phyloP scores from a whole-genome alignment of 2,797 vertebrate species.

The Scarus forsteni region DNA sequence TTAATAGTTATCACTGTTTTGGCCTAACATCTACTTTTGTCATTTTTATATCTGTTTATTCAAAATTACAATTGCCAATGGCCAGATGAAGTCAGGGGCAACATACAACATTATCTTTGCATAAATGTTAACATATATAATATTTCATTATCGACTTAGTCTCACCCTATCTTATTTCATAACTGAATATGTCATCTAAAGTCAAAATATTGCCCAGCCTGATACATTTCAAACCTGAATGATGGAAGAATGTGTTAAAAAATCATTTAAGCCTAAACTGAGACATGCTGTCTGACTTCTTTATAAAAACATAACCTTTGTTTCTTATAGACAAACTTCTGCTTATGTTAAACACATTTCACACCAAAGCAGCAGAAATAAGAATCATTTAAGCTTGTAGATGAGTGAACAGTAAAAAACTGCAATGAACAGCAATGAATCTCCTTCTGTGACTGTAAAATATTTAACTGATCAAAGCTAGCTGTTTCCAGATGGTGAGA shows the following conservation, averaged over 20 bases:
- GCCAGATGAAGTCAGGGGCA: too few relatives aligned
- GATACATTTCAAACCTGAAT: background rate
- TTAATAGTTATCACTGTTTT: too few relatives aligned
- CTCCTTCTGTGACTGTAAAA: background rate
- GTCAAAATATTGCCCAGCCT: background rate
- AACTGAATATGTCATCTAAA: too few relatives aligned
- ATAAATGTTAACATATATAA: too few relatives aligned
- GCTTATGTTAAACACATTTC: slow-evolving; percentile 6
- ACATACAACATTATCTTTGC: too few relatives aligned
- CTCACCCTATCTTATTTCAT: too few relatives aligned
- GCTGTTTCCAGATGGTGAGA: slow-evolving; percentile 7
- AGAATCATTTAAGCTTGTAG: background rate
- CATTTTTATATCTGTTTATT: too few relatives aligned
- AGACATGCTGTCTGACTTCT: background rate
- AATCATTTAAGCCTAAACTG: background rate
- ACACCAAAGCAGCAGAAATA: slow-evolving; percentile 9
- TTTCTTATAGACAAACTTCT: slow-evolving; percentile 14
- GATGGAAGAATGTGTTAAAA: background rate
- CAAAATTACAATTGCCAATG: too few relatives aligned
- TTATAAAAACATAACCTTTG: background rate
- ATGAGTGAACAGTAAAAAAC: background rate
- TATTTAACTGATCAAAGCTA: slow-evolving; percentile 14
- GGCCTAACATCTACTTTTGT: too few relatives aligned
- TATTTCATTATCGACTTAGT: too few relatives aligned
- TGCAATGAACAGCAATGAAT: background rate